These are phyloP conservation scores for Tinea semifulvella DNA, from an alignment of 2,888 invertebrate genomes.

Conservation along the genomic window DNA sequence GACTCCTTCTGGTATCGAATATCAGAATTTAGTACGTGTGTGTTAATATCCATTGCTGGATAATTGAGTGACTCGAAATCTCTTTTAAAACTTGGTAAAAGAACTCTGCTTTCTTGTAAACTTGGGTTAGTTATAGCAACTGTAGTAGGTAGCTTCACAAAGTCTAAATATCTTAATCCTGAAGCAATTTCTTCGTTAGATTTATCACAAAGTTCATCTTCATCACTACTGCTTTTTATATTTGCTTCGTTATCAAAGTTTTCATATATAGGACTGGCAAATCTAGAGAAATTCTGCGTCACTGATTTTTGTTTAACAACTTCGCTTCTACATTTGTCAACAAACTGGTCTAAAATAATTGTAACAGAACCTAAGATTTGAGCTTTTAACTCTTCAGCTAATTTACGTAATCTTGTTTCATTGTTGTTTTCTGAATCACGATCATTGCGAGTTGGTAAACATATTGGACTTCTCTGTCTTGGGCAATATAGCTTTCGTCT, in stretches of 20 bases:
- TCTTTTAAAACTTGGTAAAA: not conserved
- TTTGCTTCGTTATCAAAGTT: too few relatives aligned
- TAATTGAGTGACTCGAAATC: too few relatives aligned
- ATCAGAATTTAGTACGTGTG: too few relatives aligned
- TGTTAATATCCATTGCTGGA: too few relatives aligned
- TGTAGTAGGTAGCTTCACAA: not conserved
- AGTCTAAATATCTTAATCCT: not conserved
- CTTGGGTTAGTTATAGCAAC: not conserved
- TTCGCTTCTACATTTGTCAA: not conserved
- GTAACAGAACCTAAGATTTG: not conserved
- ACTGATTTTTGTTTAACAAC: too few relatives aligned
- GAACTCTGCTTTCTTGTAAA: not conserved
- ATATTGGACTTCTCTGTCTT: not conserved
- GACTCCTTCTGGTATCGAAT: too few relatives aligned
- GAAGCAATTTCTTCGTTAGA: not conserved
- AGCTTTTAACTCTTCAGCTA: not conserved
- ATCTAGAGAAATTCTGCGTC: too few relatives aligned
- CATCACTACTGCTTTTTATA: not conserved
- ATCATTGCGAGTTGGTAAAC: not conserved
- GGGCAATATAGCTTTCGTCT: constrained; percentile 4
- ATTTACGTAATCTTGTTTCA: not conserved
- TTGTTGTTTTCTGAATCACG: not conserved
- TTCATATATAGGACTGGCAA: not conserved
- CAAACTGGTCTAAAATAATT: not conserved
- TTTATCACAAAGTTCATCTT: not conserved